Evolutionary conservation across 2,797 vertebrate species (phyloP), one percentile per base, ranked within the genome.

Genomic region (Gouania willdenowi): DNA sequence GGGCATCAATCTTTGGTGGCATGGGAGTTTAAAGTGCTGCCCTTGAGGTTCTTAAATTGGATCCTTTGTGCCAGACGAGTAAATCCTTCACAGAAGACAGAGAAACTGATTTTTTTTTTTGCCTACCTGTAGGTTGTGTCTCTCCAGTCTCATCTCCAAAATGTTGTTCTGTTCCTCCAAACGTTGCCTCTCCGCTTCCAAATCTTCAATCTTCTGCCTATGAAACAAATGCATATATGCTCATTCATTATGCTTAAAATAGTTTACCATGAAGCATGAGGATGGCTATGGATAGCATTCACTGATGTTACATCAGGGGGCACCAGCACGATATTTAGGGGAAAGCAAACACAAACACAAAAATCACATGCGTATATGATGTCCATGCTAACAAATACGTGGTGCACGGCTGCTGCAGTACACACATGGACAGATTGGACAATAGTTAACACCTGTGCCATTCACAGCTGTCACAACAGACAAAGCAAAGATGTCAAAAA

Each of bases 191-290:
- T 94, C 94, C 0, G 75, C 52, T 51, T 96, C 96, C 41, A 98
- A 73, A 62, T 97, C 94, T 71, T 98, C 96, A 12, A 98, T 86
- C 84, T 98, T 98, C 73, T 91, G 47, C 75, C 96, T 98, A 82
- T 13, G 63, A 53, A 39, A 57, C 16, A 20, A 18, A 63, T 1
- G 5, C 9, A 11, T n/a, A 57, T 17, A 49, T 15, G 45, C 8
- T 9, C 8, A 37, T n/a, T 18, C 2, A 18, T 5, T 20, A 19
- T 23, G 2, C 25, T 24, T 24, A 25, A 39, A 30, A 26, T 43
- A 15, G 17, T 36, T 11, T 23, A 13, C 5, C 12, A 13, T n/a
- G 32, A 8, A 9, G 13, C 34, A 43, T n/a, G 37, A n/a, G n/a
- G n/a, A 26, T 2, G 1, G 18, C n/a, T 16, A 1, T 8, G 21